phyloP scores from a whole-genome alignment of 2,888 invertebrate species.

The Alentia gelatinosa region DNA sequence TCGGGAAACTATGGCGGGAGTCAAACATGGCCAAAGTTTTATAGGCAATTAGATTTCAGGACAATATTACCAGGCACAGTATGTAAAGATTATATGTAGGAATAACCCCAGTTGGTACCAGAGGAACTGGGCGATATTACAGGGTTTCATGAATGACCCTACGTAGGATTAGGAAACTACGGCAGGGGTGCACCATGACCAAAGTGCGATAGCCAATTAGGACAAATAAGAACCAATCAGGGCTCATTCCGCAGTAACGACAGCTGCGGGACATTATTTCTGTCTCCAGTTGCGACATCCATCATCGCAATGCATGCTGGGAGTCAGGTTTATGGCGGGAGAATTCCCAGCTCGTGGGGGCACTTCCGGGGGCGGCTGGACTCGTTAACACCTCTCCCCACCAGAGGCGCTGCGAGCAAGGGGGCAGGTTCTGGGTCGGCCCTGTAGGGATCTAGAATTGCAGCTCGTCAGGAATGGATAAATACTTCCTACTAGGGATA shows the following conservation, averaged over 20 bases:
- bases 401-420: too few relatives aligned
- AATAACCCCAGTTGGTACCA: too few relatives aligned
- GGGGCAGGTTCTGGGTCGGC: too few relatives aligned
- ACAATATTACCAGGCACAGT: too few relatives aligned
- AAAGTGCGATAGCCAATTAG: slow-evolving; percentile 2
- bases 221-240: not conserved
- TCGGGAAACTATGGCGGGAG: too few relatives aligned
- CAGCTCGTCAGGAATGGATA: too few relatives aligned
- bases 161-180: not conserved
- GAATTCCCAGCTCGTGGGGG: not conserved
- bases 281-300: not conserved
- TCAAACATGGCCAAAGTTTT: not conserved
- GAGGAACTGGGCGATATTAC: not conserved
- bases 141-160: not conserved
- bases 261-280: slow-evolving; percentile 17
- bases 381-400: too few relatives aligned
- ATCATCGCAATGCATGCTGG: not conserved
- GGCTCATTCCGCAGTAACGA: not conserved
- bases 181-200: not conserved
- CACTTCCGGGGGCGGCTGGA: not conserved
- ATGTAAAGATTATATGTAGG: too few relatives aligned
- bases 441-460: too few relatives aligned
- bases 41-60: not conserved
- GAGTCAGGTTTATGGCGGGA: not conserved
- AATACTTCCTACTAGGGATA: too few relatives aligned